Evolutionary conservation across 2,113 vertebrate species (phyloP).

Genomic region (Dicentrarchus labrax): DNA sequence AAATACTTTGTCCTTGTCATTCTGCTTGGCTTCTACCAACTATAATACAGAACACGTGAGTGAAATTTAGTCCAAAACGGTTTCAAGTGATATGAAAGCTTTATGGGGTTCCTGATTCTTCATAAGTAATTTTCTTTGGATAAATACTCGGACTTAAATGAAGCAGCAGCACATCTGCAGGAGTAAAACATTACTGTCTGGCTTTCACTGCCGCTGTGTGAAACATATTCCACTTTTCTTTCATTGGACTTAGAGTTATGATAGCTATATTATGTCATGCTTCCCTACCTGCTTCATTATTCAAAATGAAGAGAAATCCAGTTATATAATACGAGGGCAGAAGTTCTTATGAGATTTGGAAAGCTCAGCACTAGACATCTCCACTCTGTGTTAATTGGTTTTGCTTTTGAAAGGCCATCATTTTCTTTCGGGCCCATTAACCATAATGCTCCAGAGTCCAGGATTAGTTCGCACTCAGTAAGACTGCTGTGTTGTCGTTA

Average conservation of each 20-base stretch:
- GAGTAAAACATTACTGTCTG: conserved; percentile 51
- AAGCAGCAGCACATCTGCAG: conserved; percentile 19
- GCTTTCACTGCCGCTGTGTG: conserved; percentile 37
- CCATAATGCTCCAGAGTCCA: conserved; percentile 80
- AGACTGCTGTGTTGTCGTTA: conserved; percentile 84
- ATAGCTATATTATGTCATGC: conserved; percentile 76
- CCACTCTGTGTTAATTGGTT: conserved; percentile 84
- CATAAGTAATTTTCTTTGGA: conserved; percentile 20
- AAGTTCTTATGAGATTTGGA: conserved; percentile 82
- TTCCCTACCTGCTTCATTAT: conserved; percentile 74
- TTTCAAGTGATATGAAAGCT: conserved; percentile 23
- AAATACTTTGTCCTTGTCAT: neutral
- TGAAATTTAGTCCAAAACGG: neutral
- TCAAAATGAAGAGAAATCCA: conserved; percentile 78
- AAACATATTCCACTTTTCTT: conserved; percentile 68
- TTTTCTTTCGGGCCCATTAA: conserved; percentile 87
- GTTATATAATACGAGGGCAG: conserved; percentile 77
- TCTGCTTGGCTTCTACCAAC: neutral
- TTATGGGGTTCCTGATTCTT: neutral
- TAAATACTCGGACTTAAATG: conserved; percentile 28
- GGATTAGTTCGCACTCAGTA: conserved; percentile 82
- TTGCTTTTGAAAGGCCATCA: conserved; percentile 86
- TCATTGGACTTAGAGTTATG: conserved; percentile 66
- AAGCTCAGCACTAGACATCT: conserved; percentile 81
- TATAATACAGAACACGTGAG: neutral